A percentile compares a stretch with the other conserved stretches of the same genome.
These are phyloP conservation scores for Lasioglossum lativentre DNA, from an alignment of 2,888 invertebrate species.

Conservation along the genomic window DNA sequence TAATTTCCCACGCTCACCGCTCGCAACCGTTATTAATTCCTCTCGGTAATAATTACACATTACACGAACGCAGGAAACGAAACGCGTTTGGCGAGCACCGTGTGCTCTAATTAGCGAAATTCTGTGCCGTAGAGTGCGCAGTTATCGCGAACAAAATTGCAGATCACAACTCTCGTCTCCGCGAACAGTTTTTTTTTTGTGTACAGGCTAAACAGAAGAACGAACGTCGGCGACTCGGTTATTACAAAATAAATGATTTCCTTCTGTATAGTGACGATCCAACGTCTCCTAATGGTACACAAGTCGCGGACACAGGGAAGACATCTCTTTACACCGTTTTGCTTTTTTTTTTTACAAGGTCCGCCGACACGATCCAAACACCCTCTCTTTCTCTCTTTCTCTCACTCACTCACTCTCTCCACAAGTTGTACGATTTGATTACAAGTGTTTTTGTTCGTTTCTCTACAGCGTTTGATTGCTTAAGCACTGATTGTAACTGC, in stretches of 20 bases:
- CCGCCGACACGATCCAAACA: background rate
- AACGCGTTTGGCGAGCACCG: conserved; percentile 1
- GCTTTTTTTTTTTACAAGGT: background rate
- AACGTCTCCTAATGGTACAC: conserved; percentile 52
- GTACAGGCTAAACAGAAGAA: conserved; percentile 1
- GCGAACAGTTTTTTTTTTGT: background rate
- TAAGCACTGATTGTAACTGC: conserved; percentile 62
- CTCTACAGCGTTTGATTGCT: conserved; percentile 61
- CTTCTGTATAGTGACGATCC: conserved; percentile 38
- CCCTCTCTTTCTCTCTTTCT: background rate
- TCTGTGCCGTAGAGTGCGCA: background rate
- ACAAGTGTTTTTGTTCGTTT: conserved; percentile 41
- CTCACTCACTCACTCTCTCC: background rate
- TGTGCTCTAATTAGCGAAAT: too few species aligned
- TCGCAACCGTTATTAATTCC: background rate
- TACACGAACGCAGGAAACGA: conserved; percentile 7
- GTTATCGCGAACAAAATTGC: background rate
- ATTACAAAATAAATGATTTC: conserved; percentile 27
- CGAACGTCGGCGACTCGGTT: background rate
- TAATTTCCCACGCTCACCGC: background rate
- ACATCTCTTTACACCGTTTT: conserved; percentile 63
- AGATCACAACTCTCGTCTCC: background rate
- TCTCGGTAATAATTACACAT: background rate
- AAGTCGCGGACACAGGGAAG: conserved; percentile 67
- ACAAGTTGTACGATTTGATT: conserved; percentile 70